Conservation (phyloP, 2,113 vertebrate genomes). For the Entomyzon cyanotis region DNA sequence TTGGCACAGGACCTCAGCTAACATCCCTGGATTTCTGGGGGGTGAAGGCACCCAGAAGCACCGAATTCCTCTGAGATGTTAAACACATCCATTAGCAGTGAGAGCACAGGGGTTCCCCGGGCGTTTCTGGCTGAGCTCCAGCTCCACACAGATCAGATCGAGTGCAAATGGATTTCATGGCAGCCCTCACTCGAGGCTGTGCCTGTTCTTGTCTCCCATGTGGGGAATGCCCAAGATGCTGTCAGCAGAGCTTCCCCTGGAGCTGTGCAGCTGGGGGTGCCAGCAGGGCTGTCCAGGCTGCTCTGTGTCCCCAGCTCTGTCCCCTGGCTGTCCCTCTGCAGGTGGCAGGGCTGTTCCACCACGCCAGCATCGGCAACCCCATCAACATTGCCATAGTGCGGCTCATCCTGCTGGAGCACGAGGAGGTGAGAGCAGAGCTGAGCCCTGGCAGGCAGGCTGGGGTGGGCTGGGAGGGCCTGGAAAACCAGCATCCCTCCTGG, state of each 20-base stretch:
- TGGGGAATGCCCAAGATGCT: background rate
- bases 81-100: background rate
- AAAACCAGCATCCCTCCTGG: background rate
- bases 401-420: slow-evolving; percentile 88
- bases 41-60: background rate
- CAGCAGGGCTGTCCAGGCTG: background rate
- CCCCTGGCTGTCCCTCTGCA: slow-evolving; percentile 43
- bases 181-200: background rate
- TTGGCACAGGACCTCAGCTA: background rate
- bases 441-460: background rate
- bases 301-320: background rate
- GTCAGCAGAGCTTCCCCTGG: background rate
- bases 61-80: background rate
- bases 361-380: slow-evolving; percentile 93
- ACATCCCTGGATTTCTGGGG: background rate
- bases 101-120: background rate
- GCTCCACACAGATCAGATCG: accelerated
- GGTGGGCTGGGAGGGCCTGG: background rate
- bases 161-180: background rate
- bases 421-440: slow-evolving; percentile 81
- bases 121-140: background rate
- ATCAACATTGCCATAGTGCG: slow-evolving; percentile 93
- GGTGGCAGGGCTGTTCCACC: slow-evolving; percentile 91
- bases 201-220: background rate
- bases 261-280: background rate